Base-by-base conservation (phyloP, 2,113 vertebrate genomes). In the Maylandia zebra region DNA sequence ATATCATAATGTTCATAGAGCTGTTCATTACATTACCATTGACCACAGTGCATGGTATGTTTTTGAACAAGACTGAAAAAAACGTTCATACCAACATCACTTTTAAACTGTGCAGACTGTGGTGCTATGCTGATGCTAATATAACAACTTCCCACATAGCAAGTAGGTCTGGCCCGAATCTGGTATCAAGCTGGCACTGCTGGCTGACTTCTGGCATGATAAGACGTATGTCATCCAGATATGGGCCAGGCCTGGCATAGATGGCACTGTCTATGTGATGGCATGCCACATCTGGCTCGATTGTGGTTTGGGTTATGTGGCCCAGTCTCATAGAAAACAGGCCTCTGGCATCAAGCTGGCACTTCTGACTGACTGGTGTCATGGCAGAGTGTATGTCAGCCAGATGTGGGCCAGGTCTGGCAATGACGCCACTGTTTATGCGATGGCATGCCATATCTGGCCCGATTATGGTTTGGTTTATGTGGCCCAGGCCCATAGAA, bases 351-450 rank as follows among this genome's bases (percentile, higher is more conserved):
- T 50, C 48, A 50, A 50, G 48, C 8, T 9, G 48, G 0, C 48
- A 50, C 4, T 0, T 8, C 45, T 48, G 16, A 17, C 45, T 8
- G 45, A 48, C 16, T 48, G 0, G 16, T 48, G 45, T 50, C 45
- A 17, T 50, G 16, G 7, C 45, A 17, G 7, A 0, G 13, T 45
- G 43, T 45, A 45, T 45, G 43, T 0, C 41, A 41, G 0, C 41
- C 43, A 50, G 48, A 50, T 50, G 1, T 52, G 17, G 8, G 48
- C 17, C 3, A 52, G 17, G 17, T 5, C 17, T 52, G 48, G 17
- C 3, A 52, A 5, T 5, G 48, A 19, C 0, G 48, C 1, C 48
- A 50, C 4, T 50, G 4, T 50, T 1, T 50, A 50, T 19, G 8
- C 0, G 2, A 48, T 50, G 2, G 48, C 48, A 50, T 19, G 48